These are phyloP conservation scores for Argyra leucocephala DNA, from an alignment of 2,888 invertebrate species.

Conservation along the genomic window DNA sequence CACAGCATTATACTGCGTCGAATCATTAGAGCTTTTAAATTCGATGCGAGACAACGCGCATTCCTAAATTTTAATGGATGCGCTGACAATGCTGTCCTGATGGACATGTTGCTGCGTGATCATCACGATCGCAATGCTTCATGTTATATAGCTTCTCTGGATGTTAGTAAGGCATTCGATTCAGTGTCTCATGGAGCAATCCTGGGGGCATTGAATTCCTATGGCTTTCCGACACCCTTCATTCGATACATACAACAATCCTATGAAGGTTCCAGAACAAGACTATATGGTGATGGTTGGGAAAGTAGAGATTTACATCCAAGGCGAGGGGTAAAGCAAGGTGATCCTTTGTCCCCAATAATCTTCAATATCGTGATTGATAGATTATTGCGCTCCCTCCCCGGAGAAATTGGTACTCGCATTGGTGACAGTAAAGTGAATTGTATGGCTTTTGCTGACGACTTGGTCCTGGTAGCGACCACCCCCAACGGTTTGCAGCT, in stretches of 20 bases:
- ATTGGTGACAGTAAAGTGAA: background rate
- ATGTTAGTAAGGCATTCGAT: background rate
- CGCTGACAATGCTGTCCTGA: background rate
- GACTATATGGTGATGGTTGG: background rate
- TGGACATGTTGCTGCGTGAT: background rate
- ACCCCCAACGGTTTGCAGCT: too few species aligned
- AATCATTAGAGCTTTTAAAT: background rate
- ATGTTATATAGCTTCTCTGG: background rate
- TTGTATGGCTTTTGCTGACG: background rate
- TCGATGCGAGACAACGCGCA: background rate
- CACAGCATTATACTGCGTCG: background rate
- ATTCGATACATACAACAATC: background rate
- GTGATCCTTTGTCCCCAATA: background rate
- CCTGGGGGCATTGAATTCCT: background rate
- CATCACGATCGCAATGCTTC: too few species aligned
- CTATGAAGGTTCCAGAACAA: background rate
- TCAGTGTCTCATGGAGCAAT: too few species aligned
- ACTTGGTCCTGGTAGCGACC: background rate
- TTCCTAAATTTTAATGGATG: background rate
- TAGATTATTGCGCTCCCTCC: background rate
- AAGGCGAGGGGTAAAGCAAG: background rate
- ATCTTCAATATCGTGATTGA: background rate
- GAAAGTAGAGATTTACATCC: background rate
- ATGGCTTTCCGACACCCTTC: background rate
- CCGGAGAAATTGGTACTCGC: background rate